Conservation (phyloP, 1,140 invertebrate species). For the Drosophila bipectinata region DNA sequence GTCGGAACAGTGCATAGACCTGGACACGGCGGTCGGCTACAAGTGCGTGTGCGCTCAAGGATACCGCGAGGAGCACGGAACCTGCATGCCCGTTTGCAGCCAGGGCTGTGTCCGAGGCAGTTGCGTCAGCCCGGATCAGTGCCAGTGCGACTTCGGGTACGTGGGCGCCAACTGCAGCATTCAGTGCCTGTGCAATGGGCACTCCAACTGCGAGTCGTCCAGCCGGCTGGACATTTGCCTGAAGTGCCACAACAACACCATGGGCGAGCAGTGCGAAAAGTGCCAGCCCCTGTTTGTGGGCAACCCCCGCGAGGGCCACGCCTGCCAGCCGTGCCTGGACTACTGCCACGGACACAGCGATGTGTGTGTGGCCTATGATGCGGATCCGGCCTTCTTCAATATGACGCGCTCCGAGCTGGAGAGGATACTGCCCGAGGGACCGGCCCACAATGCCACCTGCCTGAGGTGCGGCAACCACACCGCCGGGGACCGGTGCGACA, state of each 20-base stretch:
- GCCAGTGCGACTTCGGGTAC: conserved; percentile 96
- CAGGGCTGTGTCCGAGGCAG: conserved; percentile 95
- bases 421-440: conserved; percentile 87
- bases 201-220: conserved; percentile 95
- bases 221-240: conserved; percentile 92
- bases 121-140: conserved; percentile 93
- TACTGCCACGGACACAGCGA: conserved; percentile 96
- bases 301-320: conserved; percentile 93
- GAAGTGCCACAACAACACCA: conserved; percentile 96
- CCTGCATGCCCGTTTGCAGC: conserved; percentile 92
- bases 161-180: conserved; percentile 97
- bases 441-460: conserved; percentile 90
- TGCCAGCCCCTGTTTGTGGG: conserved; percentile 96
- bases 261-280: conserved; percentile 93
- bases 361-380: conserved; percentile 89
- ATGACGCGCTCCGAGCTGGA: conserved; percentile 85
- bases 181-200: conserved; percentile 97
- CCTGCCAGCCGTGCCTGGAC: conserved; percentile 93
- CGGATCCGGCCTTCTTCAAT: conserved; percentile 85
- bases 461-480: conserved; percentile 94
- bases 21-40: conserved; percentile 87
- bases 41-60: conserved; percentile 94
- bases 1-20: conserved; percentile 93
- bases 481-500: conserved; percentile 92
- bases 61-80: conserved; percentile 87